Evolutionary conservation across 2,888 invertebrate species (phyloP).

Genomic region (Rhagonycha lutea): DNA sequence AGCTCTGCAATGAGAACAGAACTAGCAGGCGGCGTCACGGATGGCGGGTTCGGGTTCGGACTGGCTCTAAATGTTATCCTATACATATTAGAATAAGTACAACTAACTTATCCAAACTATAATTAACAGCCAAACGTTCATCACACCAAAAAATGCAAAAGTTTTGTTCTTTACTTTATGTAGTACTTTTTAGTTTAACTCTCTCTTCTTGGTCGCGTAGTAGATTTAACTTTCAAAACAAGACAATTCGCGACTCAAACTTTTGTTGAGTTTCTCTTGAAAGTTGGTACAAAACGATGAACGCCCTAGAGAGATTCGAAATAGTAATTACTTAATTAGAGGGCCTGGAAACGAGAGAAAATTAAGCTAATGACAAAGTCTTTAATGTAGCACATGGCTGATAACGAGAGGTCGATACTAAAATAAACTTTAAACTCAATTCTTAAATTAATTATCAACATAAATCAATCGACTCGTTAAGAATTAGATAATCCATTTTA

Average conservation of each 20-base stretch:
- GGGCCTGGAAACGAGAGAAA: constrained; percentile 44
- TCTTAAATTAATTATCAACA: constrained; percentile 11
- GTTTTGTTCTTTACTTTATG: background rate
- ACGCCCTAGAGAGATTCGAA: constrained; percentile 45
- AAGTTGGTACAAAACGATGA: constrained; percentile 23
- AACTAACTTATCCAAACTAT: constrained; percentile 26
- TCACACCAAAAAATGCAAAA: constrained; percentile 11
- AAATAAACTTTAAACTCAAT: constrained; percentile 13
- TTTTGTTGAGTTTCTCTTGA: constrained; percentile 23
- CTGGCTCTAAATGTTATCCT: constrained; percentile 34
- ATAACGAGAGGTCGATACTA: constrained; percentile 18
- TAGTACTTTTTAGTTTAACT: background rate
- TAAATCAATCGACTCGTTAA: constrained; percentile 5
- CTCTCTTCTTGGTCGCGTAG: constrained; percentile 3
- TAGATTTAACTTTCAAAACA: constrained; percentile 10
- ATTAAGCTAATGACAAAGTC: constrained; percentile 48
- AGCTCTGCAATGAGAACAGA: constrained; percentile 66
- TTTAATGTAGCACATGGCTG: constrained; percentile 35
- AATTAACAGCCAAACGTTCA: constrained; percentile 23
- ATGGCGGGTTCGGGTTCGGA: constrained; percentile 33
- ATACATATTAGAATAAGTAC: constrained; percentile 33
- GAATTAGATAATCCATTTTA: background rate
- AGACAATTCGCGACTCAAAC: constrained; percentile 23
- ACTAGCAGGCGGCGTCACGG: constrained; percentile 59
- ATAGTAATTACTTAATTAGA: constrained; percentile 52